Conservation (phyloP, 2,113 vertebrate species). For the Herpetotheres cachinnans region DNA sequence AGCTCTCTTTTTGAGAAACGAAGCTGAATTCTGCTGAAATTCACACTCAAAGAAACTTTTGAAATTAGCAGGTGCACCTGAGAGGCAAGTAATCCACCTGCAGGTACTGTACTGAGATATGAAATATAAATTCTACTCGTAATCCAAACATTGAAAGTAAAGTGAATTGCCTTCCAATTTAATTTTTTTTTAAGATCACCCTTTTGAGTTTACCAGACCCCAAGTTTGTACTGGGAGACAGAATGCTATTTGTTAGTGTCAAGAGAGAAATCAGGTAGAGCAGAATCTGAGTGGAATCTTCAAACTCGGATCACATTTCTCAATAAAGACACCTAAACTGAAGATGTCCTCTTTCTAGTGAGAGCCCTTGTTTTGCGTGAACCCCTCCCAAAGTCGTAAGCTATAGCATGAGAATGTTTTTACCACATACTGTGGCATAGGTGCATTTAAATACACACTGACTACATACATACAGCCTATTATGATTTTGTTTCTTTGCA, state of each 20-base stretch:
- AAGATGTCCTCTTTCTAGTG: not conserved
- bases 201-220: not conserved
- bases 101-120: not conserved
- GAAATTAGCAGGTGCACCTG: not conserved
- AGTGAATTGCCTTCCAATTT: not conserved
- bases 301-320: not conserved
- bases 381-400: not conserved
- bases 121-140: not conserved
- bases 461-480: not conserved
- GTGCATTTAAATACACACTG: not conserved
- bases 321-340: not conserved
- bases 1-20: not conserved
- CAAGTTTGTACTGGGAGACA: not conserved
- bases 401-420: not conserved
- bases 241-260: not conserved
- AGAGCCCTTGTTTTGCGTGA: not conserved
- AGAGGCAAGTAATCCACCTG: not conserved
- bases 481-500: not conserved
- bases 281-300: not conserved
- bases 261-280: not conserved
- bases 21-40: not conserved
- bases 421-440: accelerated
- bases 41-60: not conserved
- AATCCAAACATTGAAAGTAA: not conserved
- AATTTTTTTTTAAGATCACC: not conserved